phyloP scores from a whole-genome alignment of 1,140 invertebrate genomes.

The Rhagoletis zephyria region DNA sequence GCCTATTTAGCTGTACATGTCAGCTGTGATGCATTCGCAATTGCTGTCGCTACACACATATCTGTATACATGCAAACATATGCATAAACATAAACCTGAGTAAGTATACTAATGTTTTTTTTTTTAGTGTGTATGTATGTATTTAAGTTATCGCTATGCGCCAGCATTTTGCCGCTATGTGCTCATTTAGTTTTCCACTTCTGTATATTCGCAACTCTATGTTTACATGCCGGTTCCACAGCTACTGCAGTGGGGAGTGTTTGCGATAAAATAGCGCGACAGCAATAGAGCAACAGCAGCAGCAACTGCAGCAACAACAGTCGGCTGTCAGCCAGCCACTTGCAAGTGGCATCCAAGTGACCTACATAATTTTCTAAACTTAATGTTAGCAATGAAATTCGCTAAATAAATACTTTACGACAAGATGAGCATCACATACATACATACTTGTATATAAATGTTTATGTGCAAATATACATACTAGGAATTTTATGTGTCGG shows the following conservation, averaged over 20 bases:
- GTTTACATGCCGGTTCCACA: constrained; percentile 2
- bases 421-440: constrained; percentile 3
- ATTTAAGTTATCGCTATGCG: background rate
- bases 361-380: constrained; percentile 55
- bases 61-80: background rate
- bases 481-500: background rate
- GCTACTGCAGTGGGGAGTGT: background rate
- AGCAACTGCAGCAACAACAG: too few species aligned
- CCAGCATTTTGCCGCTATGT: constrained; percentile 39
- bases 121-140: background rate
- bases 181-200: constrained; percentile 11
- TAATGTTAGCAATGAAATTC: constrained; percentile 47
- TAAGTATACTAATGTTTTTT: background rate
- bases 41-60: background rate
- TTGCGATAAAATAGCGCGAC: constrained; percentile 43
- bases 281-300: constrained; percentile 6
- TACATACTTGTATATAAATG: background rate
- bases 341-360: constrained; percentile 55
- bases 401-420: constrained; percentile 42
- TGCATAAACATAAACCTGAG: too few species aligned
- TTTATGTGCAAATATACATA: background rate
- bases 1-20: constrained; percentile 15
- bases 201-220: constrained; percentile 7
- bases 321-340: constrained; percentile 17
- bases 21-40: background rate